Percentiles rank a stretch among this genome's conserved stretches.
phyloP scores from a whole-genome alignment of 2,888 invertebrate genomes.

The Zelleria hepariella region DNA sequence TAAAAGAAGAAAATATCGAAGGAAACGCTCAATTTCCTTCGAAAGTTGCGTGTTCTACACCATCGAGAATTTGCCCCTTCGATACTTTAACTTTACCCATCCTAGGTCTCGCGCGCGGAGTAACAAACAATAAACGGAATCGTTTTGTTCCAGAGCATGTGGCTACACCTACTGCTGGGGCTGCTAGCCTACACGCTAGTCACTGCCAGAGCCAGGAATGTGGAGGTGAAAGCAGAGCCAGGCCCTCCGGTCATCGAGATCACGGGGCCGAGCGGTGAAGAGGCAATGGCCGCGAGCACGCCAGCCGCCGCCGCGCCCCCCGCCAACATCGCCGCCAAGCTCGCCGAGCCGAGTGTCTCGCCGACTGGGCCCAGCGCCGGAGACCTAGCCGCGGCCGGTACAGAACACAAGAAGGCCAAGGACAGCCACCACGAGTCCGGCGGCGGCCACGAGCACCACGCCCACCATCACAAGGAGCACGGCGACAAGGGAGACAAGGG shows the following conservation, averaged over 20 bases:
- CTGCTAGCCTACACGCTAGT: conserved; percentile 38
- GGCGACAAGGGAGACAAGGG: conserved; percentile 86
- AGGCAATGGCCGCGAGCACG: conserved; percentile 21
- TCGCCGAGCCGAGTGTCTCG: conserved; percentile 15
- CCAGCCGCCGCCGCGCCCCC: conserved; percentile 3
- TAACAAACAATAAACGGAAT: too few species aligned
- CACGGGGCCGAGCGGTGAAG: conserved; percentile 19
- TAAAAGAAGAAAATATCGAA: too few species aligned
- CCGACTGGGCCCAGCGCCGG: conserved; percentile 8
- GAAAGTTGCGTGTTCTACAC: too few species aligned
- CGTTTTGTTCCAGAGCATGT: conserved; percentile 39
- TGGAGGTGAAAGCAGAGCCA: conserved; percentile 35
- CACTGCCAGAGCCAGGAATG: conserved; percentile 40
- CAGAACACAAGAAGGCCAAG: conserved; percentile 59
- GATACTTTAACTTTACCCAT: too few species aligned
- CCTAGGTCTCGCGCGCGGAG: too few species aligned
- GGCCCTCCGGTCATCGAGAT: neutral
- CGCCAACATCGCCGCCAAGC: conserved; percentile 7
- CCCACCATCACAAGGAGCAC: conserved; percentile 77
- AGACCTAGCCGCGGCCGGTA: conserved; percentile 65
- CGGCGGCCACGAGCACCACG: conserved; percentile 79
- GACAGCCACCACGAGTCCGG: conserved; percentile 73
- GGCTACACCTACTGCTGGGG: conserved; percentile 39
- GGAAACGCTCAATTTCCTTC: too few species aligned
- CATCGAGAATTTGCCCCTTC: too few species aligned